These are phyloP conservation scores for Seriola dumerili DNA, from an alignment of 2,113 vertebrate species.

Conservation along the genomic window DNA sequence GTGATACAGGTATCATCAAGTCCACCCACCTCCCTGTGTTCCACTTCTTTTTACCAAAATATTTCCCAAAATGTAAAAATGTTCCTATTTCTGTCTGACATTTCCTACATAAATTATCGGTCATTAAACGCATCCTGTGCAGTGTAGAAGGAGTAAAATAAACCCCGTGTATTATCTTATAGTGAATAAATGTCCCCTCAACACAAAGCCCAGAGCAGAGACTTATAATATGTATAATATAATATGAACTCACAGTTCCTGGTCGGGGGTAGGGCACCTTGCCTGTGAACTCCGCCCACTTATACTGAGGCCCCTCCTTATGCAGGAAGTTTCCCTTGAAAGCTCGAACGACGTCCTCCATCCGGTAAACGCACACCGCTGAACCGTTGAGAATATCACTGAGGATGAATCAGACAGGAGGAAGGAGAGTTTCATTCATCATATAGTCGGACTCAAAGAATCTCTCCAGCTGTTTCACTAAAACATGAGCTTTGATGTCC, in stretches of 20 bases:
- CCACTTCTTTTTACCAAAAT: no score
- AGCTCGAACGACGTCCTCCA: slow-evolving; percentile 85
- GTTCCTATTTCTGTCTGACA: no score
- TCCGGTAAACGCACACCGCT: slow-evolving; percentile 86
- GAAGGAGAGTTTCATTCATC: slow-evolving; percentile 7
- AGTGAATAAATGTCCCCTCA: no score
- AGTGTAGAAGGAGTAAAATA: no score
- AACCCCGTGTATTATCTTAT: no score
- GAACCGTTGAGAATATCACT: slow-evolving; percentile 88
- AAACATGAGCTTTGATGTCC: slow-evolving; percentile 23
- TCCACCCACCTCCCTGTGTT: no score
- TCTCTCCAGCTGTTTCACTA: background rate
- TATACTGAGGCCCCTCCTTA: slow-evolving; percentile 87
- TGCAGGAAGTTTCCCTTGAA: slow-evolving; percentile 88
- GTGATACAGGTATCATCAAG: no score
- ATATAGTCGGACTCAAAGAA: background rate
- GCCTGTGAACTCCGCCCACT: slow-evolving; percentile 87
- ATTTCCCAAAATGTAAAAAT: no score
- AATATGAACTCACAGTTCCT: slow-evolving; percentile 83
- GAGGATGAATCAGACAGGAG: slow-evolving; percentile 28
- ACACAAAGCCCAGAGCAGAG: no score
- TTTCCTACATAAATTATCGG: no score
- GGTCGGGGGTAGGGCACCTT: slow-evolving; percentile 87
- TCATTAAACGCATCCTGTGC: no score
- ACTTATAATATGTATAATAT: no score